Conservation (phyloP, 2,888 invertebrate species). For the Ectemnius lituratus region DNA sequence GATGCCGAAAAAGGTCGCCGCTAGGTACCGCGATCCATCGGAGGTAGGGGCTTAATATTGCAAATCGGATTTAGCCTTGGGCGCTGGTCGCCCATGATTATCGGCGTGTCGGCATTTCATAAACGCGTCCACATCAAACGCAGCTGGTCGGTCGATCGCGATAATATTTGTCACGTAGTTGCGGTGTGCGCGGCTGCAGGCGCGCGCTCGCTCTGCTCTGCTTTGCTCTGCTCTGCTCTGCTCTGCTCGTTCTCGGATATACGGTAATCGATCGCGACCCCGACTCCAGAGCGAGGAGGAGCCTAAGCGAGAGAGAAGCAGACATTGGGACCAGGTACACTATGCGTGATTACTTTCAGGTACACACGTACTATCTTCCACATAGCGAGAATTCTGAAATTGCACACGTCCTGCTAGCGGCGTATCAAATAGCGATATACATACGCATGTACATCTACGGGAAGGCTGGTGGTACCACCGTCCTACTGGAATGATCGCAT, state of each 20-base stretch:
- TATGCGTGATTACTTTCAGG: slow-evolving; percentile 59
- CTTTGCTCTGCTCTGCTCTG: slow-evolving; percentile 21
- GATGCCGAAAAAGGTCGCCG: slow-evolving; percentile 27
- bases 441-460: neutral
- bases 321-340: slow-evolving; percentile 43
- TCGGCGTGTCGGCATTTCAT: slow-evolving; percentile 65
- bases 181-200: slow-evolving; percentile 55
- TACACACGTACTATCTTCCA: slow-evolving; percentile 45
- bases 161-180: slow-evolving; percentile 68
- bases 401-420: slow-evolving; percentile 7
- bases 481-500: neutral
- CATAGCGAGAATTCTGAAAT: slow-evolving; percentile 48
- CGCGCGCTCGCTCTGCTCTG: slow-evolving; percentile 21
- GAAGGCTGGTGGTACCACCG: neutral
- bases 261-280: slow-evolving; percentile 60
- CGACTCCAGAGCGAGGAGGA: too few species aligned
- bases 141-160: slow-evolving; percentile 61
- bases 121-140: slow-evolving; percentile 68
- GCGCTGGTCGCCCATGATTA: slow-evolving; percentile 60
- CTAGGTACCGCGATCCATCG: slow-evolving; percentile 2
- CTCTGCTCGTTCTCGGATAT: slow-evolving; percentile 46
- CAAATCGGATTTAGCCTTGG: slow-evolving; percentile 64
- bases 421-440: slow-evolving; percentile 16
- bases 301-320: too few species aligned
- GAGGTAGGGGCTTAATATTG: slow-evolving; percentile 50